Percentiles rank a stretch among this genome's conserved stretches.
Evolutionary conservation across 2,888 invertebrate species (phyloP).

Genomic region (Amphimallon solstitiale): DNA sequence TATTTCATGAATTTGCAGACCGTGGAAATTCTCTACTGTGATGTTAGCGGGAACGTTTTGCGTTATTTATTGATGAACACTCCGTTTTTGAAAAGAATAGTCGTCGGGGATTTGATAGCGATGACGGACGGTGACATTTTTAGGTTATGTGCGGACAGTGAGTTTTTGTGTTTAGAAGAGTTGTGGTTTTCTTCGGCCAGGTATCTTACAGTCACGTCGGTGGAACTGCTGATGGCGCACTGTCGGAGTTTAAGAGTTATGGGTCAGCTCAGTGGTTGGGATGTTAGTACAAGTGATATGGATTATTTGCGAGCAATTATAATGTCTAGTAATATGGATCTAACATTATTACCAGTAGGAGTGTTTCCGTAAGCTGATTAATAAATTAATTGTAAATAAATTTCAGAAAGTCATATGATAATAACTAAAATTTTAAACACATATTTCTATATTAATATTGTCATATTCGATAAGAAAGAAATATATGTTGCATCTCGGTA

Average conservation of each 20-base stretch:
- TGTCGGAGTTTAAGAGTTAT: slow-evolving; percentile 72
- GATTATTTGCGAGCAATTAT: slow-evolving; percentile 73
- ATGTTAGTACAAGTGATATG: slow-evolving; percentile 73
- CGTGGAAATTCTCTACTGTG: slow-evolving; percentile 74
- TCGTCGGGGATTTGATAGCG: slow-evolving; percentile 73
- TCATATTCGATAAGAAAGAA: too few relatives aligned
- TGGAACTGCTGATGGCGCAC: slow-evolving; percentile 74
- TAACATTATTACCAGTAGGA: slow-evolving; percentile 69
- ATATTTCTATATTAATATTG: too few relatives aligned
- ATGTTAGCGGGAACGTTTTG: slow-evolving; percentile 68
- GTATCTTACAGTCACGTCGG: slow-evolving; percentile 70
- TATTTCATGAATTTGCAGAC: slow-evolving; percentile 71
- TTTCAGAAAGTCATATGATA: too few relatives aligned
- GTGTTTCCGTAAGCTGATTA: slow-evolving; percentile 64
- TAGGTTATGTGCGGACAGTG: slow-evolving; percentile 73
- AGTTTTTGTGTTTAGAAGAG: slow-evolving; percentile 72
- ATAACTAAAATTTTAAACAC: too few relatives aligned
- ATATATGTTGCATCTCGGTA: too few relatives aligned
- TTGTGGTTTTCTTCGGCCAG: slow-evolving; percentile 77
- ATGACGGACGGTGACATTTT: slow-evolving; percentile 75
- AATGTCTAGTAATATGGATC: slow-evolving; percentile 73
- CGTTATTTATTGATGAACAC: slow-evolving; percentile 71
- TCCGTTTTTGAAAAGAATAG: slow-evolving; percentile 70
- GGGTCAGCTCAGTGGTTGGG: slow-evolving; percentile 76
- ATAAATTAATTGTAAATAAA: too few relatives aligned